Base-by-base conservation (phyloP, 2,797 vertebrate genomes). In the Rhinichthys osculus region DNA sequence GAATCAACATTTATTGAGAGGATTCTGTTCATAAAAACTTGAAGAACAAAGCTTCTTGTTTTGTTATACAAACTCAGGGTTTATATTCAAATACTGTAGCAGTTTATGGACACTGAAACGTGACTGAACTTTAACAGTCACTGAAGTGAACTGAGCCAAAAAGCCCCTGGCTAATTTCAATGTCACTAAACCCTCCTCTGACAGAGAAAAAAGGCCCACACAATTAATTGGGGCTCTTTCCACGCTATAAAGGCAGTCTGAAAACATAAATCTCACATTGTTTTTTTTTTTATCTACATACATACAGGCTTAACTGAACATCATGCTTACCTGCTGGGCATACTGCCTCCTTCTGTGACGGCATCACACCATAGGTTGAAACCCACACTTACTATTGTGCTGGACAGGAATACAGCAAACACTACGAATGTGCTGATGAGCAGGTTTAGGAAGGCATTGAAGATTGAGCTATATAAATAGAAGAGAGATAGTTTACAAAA, bases 341-440 rank as follows among this genome's bases (percentile, higher is more conserved):
- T 93, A 27, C 92, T 94, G 89, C 98, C 97, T 80, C 96, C 96
- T 91, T 99, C 98, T 0, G 98, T 99, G 93, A 99, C 87, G 84
- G 97, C 94, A 27, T 99, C 97, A 21, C 98, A 99, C 98, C 98
- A 99, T 95, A 98, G 95, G 93, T 97, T 97, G 93, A 99, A 99
- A 70, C 98, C 98, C 92, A 99, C 97, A 3, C 96, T 99, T 92
- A 99, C 95, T 10, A 99, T 97, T 88, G 98, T 99, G 95, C 98
- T 97, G 90, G 98, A 98, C 81, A 99, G 96, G 94, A 99, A 99
- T 89, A 97, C 96, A 11, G 95, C 95, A 91, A 98, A 97, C 89
- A 99, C 97, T 89, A 98, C 95, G 91, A 97, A 94, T 85, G 95
- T 95, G 88, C 97, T 98, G 94, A 97, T 96, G 92, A 99, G 94